Evolutionary conservation across 2,888 invertebrate genomes (phyloP).

Genomic region (Cistogaster globosa): DNA sequence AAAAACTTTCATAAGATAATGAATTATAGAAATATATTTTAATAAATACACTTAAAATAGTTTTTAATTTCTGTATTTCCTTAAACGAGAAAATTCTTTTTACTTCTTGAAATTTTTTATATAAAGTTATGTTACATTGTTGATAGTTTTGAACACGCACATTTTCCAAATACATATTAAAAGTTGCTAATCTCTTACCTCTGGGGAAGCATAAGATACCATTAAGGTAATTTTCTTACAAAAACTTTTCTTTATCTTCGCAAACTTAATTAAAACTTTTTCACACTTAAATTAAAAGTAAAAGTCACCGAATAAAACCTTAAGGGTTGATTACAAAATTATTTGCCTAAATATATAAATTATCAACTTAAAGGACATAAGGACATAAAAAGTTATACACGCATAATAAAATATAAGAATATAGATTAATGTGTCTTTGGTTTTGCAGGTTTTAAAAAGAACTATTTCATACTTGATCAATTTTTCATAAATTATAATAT

Average conservation of each 20-base stretch:
- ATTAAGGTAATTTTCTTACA: constrained; percentile 68
- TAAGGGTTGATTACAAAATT: constrained; percentile 67
- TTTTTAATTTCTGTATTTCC: too few species aligned
- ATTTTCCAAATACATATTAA: constrained; percentile 30
- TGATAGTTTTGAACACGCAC: not conserved
- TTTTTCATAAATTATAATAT: too few species aligned
- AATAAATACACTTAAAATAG: too few species aligned
- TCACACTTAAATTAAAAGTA: constrained; percentile 47
- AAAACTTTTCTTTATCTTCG: constrained; percentile 52
- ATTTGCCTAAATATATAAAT: constrained; percentile 66
- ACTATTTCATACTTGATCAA: not conserved
- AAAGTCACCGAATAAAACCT: constrained; percentile 29
- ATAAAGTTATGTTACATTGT: too few species aligned
- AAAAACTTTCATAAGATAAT: too few species aligned
- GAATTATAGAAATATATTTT: too few species aligned
- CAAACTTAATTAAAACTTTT: constrained; percentile 64
- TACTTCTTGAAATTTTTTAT: too few species aligned
- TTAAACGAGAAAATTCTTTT: too few species aligned
- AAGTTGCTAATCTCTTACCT: constrained; percentile 66
- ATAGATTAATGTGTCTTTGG: constrained; percentile 23
- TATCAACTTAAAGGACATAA: constrained; percentile 58
- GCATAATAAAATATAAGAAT: not conserved
- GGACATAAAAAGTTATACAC: not conserved
- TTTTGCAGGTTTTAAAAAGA: not conserved
- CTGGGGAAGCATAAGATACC: constrained; percentile 69